Evolutionary conservation across 2,888 invertebrate genomes (phyloP), one percentile per base, ranked within the genome.

Genomic region (Acanthopleura granulata): DNA sequence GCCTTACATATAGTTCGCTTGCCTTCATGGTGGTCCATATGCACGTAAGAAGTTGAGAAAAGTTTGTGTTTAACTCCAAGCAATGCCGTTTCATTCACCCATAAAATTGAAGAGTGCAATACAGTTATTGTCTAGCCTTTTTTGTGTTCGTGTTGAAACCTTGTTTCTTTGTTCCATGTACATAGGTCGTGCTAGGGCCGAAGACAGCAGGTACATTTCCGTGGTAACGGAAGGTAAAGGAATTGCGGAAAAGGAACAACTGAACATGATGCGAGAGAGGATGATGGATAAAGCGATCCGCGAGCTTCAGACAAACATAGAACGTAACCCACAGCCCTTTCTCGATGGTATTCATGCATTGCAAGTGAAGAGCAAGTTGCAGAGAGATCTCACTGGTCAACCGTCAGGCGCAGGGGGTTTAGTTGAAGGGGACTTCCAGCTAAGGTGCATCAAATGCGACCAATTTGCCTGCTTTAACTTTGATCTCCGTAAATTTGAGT

Each of bases 141-240:
- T 57, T 57, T 3, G 22, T 9, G 18, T 57, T 57, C 12, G 12
- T 57, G 1, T 22, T 57, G 22, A 57, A n/a, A n/a, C 9, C 40
- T 40, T 40, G 3, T 40, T 40, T 9, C 9, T 40, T 40, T 40
- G 40, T 40, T 40, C 9, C 9, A 9, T 40, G 40, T 40, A 40
- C 75, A 22, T 77, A 89, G 89, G 89, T n/a, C 81, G 89, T 79
- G 89, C 85, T 0, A 82, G 89, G 57, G 87, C 86, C 4, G 81
- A 83, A 30, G 82, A 85, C 76, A 87, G 88, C 72, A 78, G 83
- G 76, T 89, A 87, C 76, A 75, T 83, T 51, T 82, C 89, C 12
- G 72, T 88, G 25, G 85, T 87, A 12, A 78, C 80, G 11, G 78
- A 82, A 12, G 79, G 80, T 14, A 82, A 81, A 14, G 84, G 84